These are phyloP conservation scores for Chaetophractus vellerosus DNA, from an alignment of 2,797 vertebrate species.

Conservation along the genomic window DNA sequence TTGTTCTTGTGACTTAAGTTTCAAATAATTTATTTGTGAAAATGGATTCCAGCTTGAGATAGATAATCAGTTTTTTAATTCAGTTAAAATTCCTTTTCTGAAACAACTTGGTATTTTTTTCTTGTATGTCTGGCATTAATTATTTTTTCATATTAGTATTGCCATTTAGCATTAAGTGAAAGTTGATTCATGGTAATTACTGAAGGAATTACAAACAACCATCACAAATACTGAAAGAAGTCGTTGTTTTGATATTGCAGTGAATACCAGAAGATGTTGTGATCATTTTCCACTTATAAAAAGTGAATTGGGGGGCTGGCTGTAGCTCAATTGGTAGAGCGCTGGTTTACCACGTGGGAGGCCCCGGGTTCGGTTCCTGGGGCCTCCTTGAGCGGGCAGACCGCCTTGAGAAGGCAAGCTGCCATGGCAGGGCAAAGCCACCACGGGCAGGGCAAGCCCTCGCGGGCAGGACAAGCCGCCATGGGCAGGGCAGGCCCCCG, in stretches of 20 bases:
- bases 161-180: slow-evolving; percentile 70
- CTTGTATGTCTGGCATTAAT: slow-evolving; percentile 52
- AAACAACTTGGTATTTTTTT: slow-evolving; percentile 57
- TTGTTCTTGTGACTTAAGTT: slow-evolving; percentile 75
- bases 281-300: slow-evolving; percentile 76
- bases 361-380: too few relatives aligned
- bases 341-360: too few relatives aligned
- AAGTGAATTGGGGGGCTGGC: slow-evolving; percentile 65
- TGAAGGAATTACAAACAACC: slow-evolving; percentile 69
- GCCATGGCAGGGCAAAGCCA: too few relatives aligned
- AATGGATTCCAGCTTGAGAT: slow-evolving; percentile 69
- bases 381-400: too few relatives aligned
- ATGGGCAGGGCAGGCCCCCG: too few relatives aligned
- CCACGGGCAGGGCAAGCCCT: too few relatives aligned
- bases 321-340: too few relatives aligned
- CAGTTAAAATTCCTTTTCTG: slow-evolving; percentile 57
- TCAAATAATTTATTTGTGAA: slow-evolving; percentile 74
- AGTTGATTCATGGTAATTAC: slow-evolving; percentile 74
- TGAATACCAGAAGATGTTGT: slow-evolving; percentile 77
- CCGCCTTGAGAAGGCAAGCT: too few relatives aligned
- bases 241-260: slow-evolving; percentile 79
- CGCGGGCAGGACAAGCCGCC: too few relatives aligned
- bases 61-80: slow-evolving; percentile 64
- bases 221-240: slow-evolving; percentile 77
- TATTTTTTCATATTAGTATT: slow-evolving; percentile 70